Evolutionary conservation across 1,140 invertebrate species (phyloP).

Genomic region (Eueides isabella): DNA sequence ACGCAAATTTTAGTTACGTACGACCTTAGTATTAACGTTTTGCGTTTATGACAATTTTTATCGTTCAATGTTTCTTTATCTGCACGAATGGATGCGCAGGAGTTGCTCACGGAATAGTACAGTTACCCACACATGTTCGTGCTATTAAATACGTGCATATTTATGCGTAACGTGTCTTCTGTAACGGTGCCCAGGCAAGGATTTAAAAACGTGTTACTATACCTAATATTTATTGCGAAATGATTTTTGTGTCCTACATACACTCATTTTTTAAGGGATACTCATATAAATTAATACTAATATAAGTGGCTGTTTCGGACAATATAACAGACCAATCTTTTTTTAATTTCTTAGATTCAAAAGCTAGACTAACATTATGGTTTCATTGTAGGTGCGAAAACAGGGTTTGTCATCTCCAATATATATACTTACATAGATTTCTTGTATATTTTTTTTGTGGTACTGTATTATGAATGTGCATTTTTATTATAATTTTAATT

Average conservation of each 20-base stretch:
- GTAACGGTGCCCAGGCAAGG: slow-evolving; percentile 71
- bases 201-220: slow-evolving; percentile 49
- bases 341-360: no score
- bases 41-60: slow-evolving; percentile 23
- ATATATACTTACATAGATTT: no score
- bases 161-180: slow-evolving; percentile 75
- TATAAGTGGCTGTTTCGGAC: background rate
- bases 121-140: slow-evolving; percentile 74
- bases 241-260: slow-evolving; percentile 5
- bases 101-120: slow-evolving; percentile 65
- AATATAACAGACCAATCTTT: no score
- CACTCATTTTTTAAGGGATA: no score
- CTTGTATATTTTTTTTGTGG: no score
- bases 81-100: slow-evolving; percentile 64
- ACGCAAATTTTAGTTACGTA: background rate
- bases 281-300: background rate
- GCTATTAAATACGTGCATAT: slow-evolving; percentile 77
- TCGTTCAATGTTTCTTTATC: slow-evolving; percentile 53
- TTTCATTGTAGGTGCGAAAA: no score
- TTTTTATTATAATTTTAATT: no score
- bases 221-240: slow-evolving; percentile 20
- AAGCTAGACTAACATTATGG: no score
- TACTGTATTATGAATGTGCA: no score
- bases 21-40: background rate
- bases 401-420: no score